These are phyloP conservation scores for Blastomussa wellsi DNA, from an alignment of 92 coral and sea anemone species.

Conservation along the genomic window DNA sequence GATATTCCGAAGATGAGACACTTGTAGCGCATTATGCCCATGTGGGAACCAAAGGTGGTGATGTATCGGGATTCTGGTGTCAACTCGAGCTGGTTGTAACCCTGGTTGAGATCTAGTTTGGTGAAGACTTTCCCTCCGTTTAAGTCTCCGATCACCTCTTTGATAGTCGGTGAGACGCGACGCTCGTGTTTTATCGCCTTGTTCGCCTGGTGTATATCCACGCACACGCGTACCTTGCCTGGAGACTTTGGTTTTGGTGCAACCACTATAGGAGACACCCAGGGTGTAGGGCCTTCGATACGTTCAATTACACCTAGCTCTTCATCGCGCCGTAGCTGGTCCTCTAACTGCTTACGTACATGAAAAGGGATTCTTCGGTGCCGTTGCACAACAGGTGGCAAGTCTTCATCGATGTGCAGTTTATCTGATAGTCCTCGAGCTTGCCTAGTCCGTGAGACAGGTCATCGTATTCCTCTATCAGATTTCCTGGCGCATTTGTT, in stretches of 20 bases:
- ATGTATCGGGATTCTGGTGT: slow-evolving; percentile 67
- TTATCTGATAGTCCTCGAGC: slow-evolving; percentile 41
- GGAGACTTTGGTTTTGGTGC: slow-evolving; percentile 64
- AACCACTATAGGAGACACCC: slow-evolving; percentile 61
- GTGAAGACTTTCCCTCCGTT: slow-evolving; percentile 59
- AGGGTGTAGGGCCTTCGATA: slow-evolving; percentile 56
- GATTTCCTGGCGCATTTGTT: slow-evolving; percentile 8
- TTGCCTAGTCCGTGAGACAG: slow-evolving; percentile 61
- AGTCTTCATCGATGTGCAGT: no score
- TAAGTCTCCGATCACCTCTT: slow-evolving; percentile 51
- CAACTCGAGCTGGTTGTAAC: slow-evolving; percentile 65
- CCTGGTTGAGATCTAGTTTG: slow-evolving; percentile 69
- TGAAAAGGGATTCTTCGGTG: slow-evolving; percentile 68
- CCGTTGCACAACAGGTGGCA: slow-evolving; percentile 59
- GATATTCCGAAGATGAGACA: slow-evolving; percentile 53
- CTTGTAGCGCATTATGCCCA: slow-evolving; percentile 15
- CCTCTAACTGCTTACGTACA: slow-evolving; percentile 57
- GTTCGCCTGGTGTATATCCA: slow-evolving; percentile 71
- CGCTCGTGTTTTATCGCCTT: slow-evolving; percentile 62
- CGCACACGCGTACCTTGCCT: slow-evolving; percentile 47
- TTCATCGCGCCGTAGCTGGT: slow-evolving; percentile 51
- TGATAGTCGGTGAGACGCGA: slow-evolving; percentile 61
- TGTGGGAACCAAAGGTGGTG: slow-evolving; percentile 42
- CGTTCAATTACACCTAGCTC: slow-evolving; percentile 56
- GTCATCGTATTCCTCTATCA: slow-evolving; percentile 48